Evolutionary conservation across 2,888 invertebrate genomes (phyloP).

Genomic region (Phaedon cochleariae): DNA sequence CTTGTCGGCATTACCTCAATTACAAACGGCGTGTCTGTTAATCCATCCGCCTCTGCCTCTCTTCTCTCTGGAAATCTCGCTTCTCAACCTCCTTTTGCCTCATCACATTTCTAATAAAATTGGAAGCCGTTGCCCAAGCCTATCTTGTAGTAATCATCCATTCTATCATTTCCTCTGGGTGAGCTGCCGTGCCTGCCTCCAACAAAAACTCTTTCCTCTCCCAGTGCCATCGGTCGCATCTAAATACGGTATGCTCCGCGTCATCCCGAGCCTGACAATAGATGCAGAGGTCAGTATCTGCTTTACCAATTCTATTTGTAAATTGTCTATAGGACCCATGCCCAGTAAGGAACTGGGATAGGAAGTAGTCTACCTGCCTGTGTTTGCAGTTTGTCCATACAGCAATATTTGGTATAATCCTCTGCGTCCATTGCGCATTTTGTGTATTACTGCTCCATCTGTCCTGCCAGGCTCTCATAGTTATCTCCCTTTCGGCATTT

Average conservation of each 20-base stretch:
- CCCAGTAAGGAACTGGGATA: conserved; percentile 1
- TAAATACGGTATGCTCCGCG: neutral
- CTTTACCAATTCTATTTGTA: neutral
- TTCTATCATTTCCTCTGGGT: neutral
- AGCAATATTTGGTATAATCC: neutral
- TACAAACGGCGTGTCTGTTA: neutral
- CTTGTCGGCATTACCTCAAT: neutral
- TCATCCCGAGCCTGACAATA: neutral
- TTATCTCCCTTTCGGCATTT: neutral
- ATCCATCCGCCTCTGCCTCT: neutral
- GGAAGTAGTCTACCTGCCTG: neutral
- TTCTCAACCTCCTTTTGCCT: conserved; percentile 7
- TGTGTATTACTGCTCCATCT: neutral
- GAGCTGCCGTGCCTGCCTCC: neutral
- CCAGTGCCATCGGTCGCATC: neutral
- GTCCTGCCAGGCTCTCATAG: conserved; percentile 3
- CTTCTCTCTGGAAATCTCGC: neutral
- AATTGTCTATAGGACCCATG: neutral
- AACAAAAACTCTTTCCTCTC: neutral
- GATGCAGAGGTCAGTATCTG: neutral
- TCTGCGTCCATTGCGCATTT: neutral
- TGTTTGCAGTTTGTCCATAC: neutral
- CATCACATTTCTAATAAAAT: neutral
- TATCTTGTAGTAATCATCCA: neutral
- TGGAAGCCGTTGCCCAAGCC: neutral